Conservation (phyloP, 2,797 vertebrate species). For the Clarias laeviceps region DNA sequence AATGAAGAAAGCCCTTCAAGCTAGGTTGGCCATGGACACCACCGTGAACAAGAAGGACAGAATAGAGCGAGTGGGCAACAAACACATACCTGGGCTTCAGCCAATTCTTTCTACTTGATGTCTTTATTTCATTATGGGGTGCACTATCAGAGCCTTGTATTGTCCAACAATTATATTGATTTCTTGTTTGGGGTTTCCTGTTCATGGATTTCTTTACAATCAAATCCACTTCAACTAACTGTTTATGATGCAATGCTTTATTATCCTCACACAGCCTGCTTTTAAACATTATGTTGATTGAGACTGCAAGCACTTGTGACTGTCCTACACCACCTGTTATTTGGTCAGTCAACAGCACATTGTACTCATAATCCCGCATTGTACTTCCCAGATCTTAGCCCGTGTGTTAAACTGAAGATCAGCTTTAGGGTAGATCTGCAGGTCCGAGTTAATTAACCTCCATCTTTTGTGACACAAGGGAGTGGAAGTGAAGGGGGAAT, state of each 20-base stretch:
- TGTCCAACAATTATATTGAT: slow-evolving; percentile 49
- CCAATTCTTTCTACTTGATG: slow-evolving; percentile 38
- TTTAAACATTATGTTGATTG: slow-evolving; percentile 13
- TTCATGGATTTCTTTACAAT: slow-evolving; percentile 33
- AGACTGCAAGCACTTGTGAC: slow-evolving; percentile 16
- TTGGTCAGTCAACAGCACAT: slow-evolving; percentile 39
- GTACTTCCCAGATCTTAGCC: slow-evolving; percentile 41
- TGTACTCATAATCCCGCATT: slow-evolving; percentile 37
- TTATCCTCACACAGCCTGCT: not conserved
- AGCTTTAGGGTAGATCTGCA: slow-evolving; percentile 54
- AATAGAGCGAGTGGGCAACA: slow-evolving; percentile 36
- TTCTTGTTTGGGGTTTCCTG: slow-evolving; percentile 47
- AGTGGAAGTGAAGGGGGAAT: slow-evolving; percentile 64
- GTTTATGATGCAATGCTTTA: not conserved
- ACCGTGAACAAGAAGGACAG: slow-evolving; percentile 50
- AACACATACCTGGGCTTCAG: slow-evolving; percentile 56
- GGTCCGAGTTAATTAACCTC: slow-evolving; percentile 58
- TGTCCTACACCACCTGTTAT: slow-evolving; percentile 34
- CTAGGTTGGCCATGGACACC: slow-evolving; percentile 60
- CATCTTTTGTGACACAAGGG: slow-evolving; percentile 56
- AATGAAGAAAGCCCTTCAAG: slow-evolving; percentile 61
- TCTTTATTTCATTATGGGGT: slow-evolving; percentile 47
- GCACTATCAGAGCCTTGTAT: slow-evolving; percentile 39
- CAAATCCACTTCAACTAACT: slow-evolving; percentile 40
- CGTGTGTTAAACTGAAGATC: slow-evolving; percentile 47